Base-by-base conservation (phyloP, 2,888 invertebrate species). In the Odontocolon sp. region DNA sequence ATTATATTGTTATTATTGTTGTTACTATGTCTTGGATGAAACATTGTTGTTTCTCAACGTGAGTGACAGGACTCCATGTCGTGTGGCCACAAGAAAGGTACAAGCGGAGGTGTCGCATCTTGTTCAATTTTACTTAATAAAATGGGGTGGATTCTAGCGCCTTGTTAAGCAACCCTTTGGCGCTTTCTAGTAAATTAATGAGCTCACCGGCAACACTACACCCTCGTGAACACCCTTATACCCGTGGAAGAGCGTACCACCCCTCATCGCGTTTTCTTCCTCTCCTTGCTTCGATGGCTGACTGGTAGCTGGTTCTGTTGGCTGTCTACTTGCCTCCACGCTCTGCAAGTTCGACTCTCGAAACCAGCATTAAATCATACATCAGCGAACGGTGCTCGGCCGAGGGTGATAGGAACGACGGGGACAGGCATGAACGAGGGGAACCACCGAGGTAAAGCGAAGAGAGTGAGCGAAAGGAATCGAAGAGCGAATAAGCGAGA, bases 191-290 rank as follows among this genome's bases (percentile, higher is more conserved):
- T 86, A 87, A 89, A 89, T 88, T 89, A 89, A 89, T 89, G 87
- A 89, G 88, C 87, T 87, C 88, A 87, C 86, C 87, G 54, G 87
- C 87, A 89, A 88, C 86, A 84, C 86, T 87, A 87, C 88, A 87
- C 88, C 85, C 84, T 84, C 86, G 84, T 84, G 80, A 79, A 66
- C 59, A 57, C 74, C 78, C 75, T 64, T 57, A 28, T 52, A 73
- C 54, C 52, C 56, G 57, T 31, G 57, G 42, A 14, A 11, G 14
- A 38, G 40, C 52, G 70, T 77, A 67, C 77, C 56, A 14, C 63
- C 66, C 72, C 61, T 71, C 42, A n/a, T 36, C 9, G 23, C 54
- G 11, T 70, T 40, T 54, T 26, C 31, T 52, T 18, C 45, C 23
- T 11, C 26, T 50, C 21, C 16, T 38, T 26, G 33, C 31, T 16